These are phyloP conservation scores for Chionodraco myersi DNA, from an alignment of 2,113 vertebrate species.

Conservation along the genomic window DNA sequence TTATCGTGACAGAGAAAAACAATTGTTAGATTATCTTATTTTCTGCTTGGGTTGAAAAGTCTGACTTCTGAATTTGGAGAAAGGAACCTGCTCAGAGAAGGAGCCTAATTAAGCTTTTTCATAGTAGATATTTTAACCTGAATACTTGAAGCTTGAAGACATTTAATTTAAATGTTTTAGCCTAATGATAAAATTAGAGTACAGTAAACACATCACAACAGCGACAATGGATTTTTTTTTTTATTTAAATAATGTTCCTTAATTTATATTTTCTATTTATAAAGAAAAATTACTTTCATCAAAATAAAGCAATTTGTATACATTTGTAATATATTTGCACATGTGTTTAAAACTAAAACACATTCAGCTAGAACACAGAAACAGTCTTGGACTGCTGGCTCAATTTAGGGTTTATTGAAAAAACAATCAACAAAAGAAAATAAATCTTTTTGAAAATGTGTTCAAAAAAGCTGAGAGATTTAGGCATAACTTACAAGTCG, in stretches of 20 bases:
- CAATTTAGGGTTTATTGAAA: not conserved
- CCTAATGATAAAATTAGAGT: not conserved
- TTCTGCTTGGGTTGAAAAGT: too few species aligned
- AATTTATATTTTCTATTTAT: too few species aligned
- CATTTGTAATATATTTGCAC: too few species aligned
- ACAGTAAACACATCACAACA: too few species aligned
- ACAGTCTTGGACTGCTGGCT: not conserved
- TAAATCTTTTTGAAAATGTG: not conserved
- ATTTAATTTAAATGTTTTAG: not conserved
- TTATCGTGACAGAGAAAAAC: too few species aligned
- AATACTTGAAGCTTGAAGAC: not conserved
- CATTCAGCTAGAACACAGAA: not conserved
- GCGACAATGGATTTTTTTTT: not conserved
- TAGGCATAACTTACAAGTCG: slow-evolving; percentile 89
- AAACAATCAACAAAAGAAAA: not conserved
- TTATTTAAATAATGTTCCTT: too few species aligned
- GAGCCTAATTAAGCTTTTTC: not conserved
- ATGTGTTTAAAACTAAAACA: too few species aligned
- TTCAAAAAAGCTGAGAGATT: not conserved
- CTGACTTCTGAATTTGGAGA: too few species aligned
- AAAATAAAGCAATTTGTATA: too few species aligned
- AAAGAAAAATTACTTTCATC: too few species aligned
- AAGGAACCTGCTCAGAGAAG: too few species aligned
- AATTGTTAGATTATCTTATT: too few species aligned
- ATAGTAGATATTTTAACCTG: not conserved